Evolutionary conservation across 2,888 invertebrate species (phyloP), one percentile per base, ranked within the genome.

Genomic region (Syrista parreyssii): DNA sequence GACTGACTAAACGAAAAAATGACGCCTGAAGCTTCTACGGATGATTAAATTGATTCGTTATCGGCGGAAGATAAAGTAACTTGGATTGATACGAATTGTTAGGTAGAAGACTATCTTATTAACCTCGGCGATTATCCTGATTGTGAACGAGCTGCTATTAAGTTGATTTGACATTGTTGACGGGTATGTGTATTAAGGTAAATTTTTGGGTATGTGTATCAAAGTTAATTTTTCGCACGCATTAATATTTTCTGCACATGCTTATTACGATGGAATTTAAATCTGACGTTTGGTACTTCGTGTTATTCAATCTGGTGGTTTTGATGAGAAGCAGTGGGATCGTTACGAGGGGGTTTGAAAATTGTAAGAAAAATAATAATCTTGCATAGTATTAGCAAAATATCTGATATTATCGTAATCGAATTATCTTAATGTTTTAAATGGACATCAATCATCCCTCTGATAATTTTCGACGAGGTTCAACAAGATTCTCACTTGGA

Each of bases 371-470:
- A 55, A 55, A 40, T 1, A 40, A 55, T 30, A 12, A 1, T 31
- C n/a, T 9, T 35, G 34, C 68, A 69, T n/a, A 12, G 75, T 75
- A 77, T 69, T 75, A 77, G 77, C 75, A 77, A 77, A 77, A 77
- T 77, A 77, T 77, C 77, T 75, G 77, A 77, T 77, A 77, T 77
- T 75, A 74, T 71, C 71, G 6, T 23, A 1, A 55, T 55, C 9
- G 23, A 55, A 55, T 15, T 55, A 23, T 55, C 23, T 23, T 55
- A 55, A 55, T 23, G 9, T 55, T 23, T 55, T 23, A 55, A 9
- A 23, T 55, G 2, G 23, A 55, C 55, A 23, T 55, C 55, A 23
- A 23, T 55, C 23, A 55, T 55, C 55, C 55, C 55, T 23, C 55
- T 55, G 55, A 55, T 23, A 55, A 55, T 55, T 55, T 23, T 55